phyloP scores from a whole-genome alignment of 2,113 vertebrate genomes.

The Puma concolor region DNA sequence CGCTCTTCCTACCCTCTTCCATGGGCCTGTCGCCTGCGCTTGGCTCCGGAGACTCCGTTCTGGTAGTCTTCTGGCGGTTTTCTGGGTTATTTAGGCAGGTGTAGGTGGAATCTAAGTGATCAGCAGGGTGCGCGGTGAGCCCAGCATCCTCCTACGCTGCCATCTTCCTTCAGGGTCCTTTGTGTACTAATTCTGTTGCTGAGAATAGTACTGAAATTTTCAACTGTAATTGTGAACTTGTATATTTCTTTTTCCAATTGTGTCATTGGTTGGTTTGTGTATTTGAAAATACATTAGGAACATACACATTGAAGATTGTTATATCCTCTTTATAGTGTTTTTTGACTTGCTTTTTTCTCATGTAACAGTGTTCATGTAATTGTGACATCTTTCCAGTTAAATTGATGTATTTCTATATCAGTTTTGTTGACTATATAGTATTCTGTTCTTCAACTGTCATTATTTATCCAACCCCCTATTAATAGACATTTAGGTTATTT shows the following conservation, averaged over 20 bases:
- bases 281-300: slow-evolving; percentile 24
- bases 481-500: not conserved
- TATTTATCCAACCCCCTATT: not conserved
- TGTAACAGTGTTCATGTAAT: not conserved
- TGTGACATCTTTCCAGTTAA: not conserved
- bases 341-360: not conserved
- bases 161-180: not conserved
- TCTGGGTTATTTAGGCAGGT: no score
- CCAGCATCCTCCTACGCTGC: no score
- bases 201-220: not conserved
- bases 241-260: not conserved
- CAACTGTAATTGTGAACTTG: not conserved
- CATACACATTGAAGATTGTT: not conserved
- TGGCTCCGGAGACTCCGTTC: no score
- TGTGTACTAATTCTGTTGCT: not conserved
- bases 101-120: no score
- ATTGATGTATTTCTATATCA: not conserved
- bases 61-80: no score
- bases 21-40: no score
- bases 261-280: not conserved
- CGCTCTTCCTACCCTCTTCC: no score
- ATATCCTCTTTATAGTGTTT: not conserved
- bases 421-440: not conserved
- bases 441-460: slow-evolving; percentile 7
- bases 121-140: no score